A percentile compares a stretch with the other conserved stretches of the same genome.
Conservation (phyloP, 2,888 invertebrate genomes). For the Drosophila borborema region DNA sequence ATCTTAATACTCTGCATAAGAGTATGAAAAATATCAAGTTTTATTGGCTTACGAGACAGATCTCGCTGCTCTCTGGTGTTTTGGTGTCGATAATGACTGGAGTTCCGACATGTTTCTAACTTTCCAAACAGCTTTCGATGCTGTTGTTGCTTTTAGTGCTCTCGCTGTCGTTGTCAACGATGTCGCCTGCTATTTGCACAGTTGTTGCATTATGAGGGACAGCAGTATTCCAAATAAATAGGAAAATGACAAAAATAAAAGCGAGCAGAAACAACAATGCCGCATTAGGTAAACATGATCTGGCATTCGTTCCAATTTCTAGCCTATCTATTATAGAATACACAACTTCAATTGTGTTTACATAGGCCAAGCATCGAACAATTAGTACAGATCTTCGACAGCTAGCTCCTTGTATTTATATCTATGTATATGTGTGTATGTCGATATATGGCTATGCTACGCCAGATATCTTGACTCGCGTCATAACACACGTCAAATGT, state of each 20-base stretch:
- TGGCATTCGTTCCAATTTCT: constrained; percentile 78
- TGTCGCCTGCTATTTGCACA: constrained; percentile 80
- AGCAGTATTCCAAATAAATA: constrained; percentile 71
- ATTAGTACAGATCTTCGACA: constrained; percentile 63
- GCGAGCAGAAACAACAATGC: constrained; percentile 69
- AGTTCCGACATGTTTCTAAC: constrained; percentile 67
- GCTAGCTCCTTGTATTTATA: constrained; percentile 24
- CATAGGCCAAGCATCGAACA: constrained; percentile 61
- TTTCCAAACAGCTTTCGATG: constrained; percentile 75
- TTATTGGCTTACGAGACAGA: constrained; percentile 24
- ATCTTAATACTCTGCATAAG: constrained; percentile 34
- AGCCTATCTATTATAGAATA: constrained; percentile 53
- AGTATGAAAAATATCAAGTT: constrained; percentile 23
- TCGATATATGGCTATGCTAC: constrained; percentile 3
- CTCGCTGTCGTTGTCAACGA: constrained; percentile 35
- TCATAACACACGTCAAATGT: constrained; percentile 84
- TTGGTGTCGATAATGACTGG: constrained; percentile 45
- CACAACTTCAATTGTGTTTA: constrained; percentile 69
- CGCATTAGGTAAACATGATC: constrained; percentile 79
- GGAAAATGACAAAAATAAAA: constrained; percentile 58
- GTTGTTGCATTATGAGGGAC: constrained; percentile 73
- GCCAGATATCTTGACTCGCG: constrained; percentile 68
- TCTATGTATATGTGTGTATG: neutral
- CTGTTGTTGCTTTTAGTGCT: constrained; percentile 30
- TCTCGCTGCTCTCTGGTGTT: constrained; percentile 31